Evolutionary conservation across 1,140 invertebrate genomes (phyloP), one percentile per base, ranked within the genome.

Genomic region (Nasonia giraulti): DNA sequence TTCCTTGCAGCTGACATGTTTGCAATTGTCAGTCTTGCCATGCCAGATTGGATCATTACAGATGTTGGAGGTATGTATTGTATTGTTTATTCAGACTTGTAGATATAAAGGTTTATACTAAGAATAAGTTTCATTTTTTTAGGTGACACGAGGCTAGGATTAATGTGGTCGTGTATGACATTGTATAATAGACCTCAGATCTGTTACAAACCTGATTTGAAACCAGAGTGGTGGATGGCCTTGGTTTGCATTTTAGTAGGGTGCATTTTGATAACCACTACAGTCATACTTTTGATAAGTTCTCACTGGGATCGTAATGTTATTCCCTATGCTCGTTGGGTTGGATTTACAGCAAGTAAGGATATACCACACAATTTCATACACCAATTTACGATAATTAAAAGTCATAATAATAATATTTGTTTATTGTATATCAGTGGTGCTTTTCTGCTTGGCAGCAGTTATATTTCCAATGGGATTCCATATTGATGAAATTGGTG

Each of bases 381-480:
- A 31, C 5, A 31, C 33, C 8, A 27, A 23, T 78, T 82, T 37
- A 50, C 14, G 23, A 31, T 31, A 47, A 78, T 40, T 31, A 68
- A 31, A 78, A 66, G 68, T 50, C 31, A 83, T 40, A 2, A 80
- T 55, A 10, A 62, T 50, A 55, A 55, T 33, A 78, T 40, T 83
- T 62, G 68, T 77, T 74, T 55, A 79, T 77, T 90, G 87, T 40
- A 92, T 96, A 96, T 87, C 92, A 97, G 97, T 99, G 97, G 97
- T 99, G n/a, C 93, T 98, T 44, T 99, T 99, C 91, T 99, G 98
- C 90, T 92, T 98, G 83, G 98, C 98, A 84, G 98, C 98, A 80
- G 98, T 99, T 1, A 98, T 99, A 89, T 99, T 99, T 91, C 98
- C 98, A 20, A 97, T 99, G 95, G 98, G 98, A 37, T 99, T 99